Base-by-base conservation (phyloP, 2,888 invertebrate genomes). In the Cerceris ruficornis region DNA sequence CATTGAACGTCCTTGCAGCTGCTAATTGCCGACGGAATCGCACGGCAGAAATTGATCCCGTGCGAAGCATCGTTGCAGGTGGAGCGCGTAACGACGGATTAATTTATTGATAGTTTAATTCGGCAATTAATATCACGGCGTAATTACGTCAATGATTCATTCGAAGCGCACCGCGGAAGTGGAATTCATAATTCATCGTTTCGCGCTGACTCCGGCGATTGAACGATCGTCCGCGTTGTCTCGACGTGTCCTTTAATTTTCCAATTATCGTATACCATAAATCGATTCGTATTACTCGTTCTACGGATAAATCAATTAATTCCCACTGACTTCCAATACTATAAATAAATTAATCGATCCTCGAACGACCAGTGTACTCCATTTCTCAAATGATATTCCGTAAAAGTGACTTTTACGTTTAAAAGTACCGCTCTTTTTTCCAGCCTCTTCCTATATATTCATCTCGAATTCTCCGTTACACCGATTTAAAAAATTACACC, bases 81-180 rank as follows among this genome's bases (percentile, higher is more conserved):
- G 11, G 6, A 8, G 4, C 9, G 4, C 9, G 39, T 1, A 61
- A 67, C 39, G 55, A 54, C n/a, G 58, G 13, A 7, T 6, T 46
- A 46, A 59, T 74, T 77, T 65, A 69, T 74, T 52, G 55, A 69
- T 52, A 43, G 39, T 69, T 69, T 66, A n/a, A 74, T 69, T 65
- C 15, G 54, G 14, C n/a, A 41, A 74, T 66, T 74, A 69, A 46
- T 50, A 4, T 7, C 9, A 0, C 41, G 8, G 8, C n/a, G 39
- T 17, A 50, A 73, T 73, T 69, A 49, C 43, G 39, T 8, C 60
- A 49, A 62, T 75, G 59, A 77, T 77, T 66, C 14, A 70, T 57
- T 49, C 15, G 66, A 1, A 15, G 28, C n/a, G 2, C 49, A 52
- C n/a, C 55, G 6, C 9, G 43, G 49, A n/a, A 50, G n/a, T 9